Conservation (phyloP, 2,797 vertebrate species). For the Malurus leucopterus region DNA sequence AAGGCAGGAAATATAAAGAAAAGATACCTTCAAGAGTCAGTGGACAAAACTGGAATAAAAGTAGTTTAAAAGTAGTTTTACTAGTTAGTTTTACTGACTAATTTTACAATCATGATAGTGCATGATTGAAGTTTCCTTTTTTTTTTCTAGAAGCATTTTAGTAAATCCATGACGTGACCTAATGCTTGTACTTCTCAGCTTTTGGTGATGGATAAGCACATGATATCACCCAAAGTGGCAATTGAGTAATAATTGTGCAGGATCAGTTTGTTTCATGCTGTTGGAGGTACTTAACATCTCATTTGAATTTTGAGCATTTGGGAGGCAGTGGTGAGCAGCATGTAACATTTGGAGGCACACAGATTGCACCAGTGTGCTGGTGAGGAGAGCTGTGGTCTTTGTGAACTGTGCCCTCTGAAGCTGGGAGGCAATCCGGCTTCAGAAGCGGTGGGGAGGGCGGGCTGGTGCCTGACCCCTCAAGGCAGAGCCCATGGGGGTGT, state of each 20-base stretch:
- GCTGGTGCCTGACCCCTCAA: background rate
- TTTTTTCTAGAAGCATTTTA: background rate
- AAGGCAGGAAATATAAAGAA: background rate
- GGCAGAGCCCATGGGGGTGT: background rate
- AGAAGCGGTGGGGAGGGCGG: fast-evolving
- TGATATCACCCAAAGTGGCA: background rate
- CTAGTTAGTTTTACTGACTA: no score
- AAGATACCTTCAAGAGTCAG: background rate
- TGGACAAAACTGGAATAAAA: background rate
- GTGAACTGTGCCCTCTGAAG: fast-evolving
- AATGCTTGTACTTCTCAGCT: background rate
- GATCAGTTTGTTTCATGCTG: fast-evolving
- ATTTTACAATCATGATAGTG: no score
- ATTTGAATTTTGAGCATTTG: background rate
- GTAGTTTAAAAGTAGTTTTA: background rate
- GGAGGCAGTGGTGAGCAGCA: fast-evolving
- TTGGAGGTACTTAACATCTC: background rate
- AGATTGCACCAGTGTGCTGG: fast-evolving
- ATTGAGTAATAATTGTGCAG: background rate
- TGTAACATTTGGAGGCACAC: fast-evolving
- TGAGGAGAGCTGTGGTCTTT: fast-evolving
- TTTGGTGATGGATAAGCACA: background rate
- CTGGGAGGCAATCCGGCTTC: fast-evolving
- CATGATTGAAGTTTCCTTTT: background rate
- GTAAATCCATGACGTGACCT: background rate